Conservation (phyloP, 2,113 vertebrate genomes). For the Salvator merianae region DNA sequence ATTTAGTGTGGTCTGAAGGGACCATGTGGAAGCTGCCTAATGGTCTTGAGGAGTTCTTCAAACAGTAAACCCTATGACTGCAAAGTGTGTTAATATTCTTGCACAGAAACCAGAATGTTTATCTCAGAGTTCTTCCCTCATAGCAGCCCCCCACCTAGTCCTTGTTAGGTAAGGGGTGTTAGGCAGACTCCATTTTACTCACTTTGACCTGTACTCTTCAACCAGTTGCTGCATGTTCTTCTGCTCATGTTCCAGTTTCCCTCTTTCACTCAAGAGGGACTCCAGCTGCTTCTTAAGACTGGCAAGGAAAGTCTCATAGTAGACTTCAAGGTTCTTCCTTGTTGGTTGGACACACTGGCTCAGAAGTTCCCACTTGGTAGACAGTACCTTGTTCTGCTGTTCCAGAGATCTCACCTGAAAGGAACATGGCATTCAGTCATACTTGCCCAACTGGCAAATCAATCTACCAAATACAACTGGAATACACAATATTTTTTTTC, state of each 20-base stretch:
- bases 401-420: slow-evolving; percentile 83
- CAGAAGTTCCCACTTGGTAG: slow-evolving; percentile 83
- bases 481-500: no score
- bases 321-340: slow-evolving; percentile 73
- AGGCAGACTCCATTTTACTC: slow-evolving; percentile 44
- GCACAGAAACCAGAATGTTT: no score
- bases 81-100: no score
- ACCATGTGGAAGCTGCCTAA: no score
- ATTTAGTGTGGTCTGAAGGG: no score
- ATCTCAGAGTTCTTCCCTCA: no score
- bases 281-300: slow-evolving; percentile 80
- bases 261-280: slow-evolving; percentile 75
- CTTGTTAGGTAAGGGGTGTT: no score
- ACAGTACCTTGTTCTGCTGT: slow-evolving; percentile 82
- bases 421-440: background rate
- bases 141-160: no score
- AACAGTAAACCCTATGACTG: no score
- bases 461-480: background rate
- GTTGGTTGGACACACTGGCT: slow-evolving; percentile 65
- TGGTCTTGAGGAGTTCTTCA: no score
- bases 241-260: slow-evolving; percentile 81
- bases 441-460: background rate
- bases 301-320: slow-evolving; percentile 82
- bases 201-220: slow-evolving; percentile 88
- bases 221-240: slow-evolving; percentile 84